phyloP scores from a whole-genome alignment of 2,113 vertebrate genomes.

The Eulacestoma nigropectus region DNA sequence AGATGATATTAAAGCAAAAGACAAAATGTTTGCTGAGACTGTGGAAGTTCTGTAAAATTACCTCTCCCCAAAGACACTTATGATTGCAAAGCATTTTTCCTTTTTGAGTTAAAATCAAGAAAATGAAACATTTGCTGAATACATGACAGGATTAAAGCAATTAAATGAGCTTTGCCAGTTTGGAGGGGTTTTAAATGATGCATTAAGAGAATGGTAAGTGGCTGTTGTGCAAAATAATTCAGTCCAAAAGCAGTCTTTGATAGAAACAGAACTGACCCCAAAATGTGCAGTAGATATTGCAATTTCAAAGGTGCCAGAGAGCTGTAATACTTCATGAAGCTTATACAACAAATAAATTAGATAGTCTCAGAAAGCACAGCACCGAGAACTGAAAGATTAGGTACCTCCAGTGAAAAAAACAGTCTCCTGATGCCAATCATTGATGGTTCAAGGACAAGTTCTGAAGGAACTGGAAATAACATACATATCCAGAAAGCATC shows the following conservation, averaged over 20 bases:
- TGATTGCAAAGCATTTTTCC: not conserved
- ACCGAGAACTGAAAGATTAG: not conserved
- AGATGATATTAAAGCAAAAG: not conserved
- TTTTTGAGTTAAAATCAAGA: constrained; percentile 14
- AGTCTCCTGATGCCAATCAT: not conserved
- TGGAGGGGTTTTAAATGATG: not conserved
- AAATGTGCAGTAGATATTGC: not conserved
- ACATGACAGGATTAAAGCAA: not conserved
- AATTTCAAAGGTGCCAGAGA: not conserved
- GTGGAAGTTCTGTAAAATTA: not conserved
- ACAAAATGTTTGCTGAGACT: not conserved
- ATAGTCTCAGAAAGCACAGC: not conserved
- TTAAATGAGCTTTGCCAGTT: not conserved
- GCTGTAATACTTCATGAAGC: not conserved
- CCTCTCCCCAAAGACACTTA: not conserved
- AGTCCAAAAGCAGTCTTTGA: not conserved
- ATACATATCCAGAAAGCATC: not conserved
- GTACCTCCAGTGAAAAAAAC: not conserved
- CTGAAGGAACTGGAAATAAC: not conserved
- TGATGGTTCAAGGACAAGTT: not conserved
- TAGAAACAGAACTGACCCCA: not conserved
- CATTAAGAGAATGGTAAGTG: not conserved
- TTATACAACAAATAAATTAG: not conserved
- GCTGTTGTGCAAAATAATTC: not conserved
- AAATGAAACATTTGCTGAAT: constrained; percentile 4